These are phyloP conservation scores for Cladorhizidae sp. DNA, from an alignment of 37 sponge, comb jelly and placozoan genomes.

Conservation along the genomic window DNA sequence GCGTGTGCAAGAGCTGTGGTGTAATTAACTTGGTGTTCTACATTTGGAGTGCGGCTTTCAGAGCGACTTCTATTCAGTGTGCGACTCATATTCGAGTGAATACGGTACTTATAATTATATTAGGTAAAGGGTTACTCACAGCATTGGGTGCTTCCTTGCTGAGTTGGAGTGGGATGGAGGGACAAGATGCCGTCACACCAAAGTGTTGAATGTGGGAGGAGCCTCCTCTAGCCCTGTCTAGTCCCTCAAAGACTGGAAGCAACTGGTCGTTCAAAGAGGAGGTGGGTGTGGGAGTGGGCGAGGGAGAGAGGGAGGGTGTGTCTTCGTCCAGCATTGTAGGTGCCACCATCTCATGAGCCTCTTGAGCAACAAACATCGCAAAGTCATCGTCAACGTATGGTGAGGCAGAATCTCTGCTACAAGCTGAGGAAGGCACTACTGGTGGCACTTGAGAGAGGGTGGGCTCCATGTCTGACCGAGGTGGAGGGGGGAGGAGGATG, in stretches of 20 bases:
- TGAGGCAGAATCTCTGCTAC: slow-evolving; percentile 17
- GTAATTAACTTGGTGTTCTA: no score
- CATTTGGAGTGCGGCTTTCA: no score
- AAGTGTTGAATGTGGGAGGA: slow-evolving; percentile 23
- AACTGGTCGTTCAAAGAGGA: not conserved
- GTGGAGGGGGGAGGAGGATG: not conserved
- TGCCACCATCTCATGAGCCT: slow-evolving; percentile 15
- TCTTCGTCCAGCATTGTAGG: slow-evolving; percentile 12
- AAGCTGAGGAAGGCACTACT: not conserved
- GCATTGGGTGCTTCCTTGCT: slow-evolving; percentile 7
- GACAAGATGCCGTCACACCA: slow-evolving; percentile 41
- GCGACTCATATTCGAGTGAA: no score
- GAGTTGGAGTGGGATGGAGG: slow-evolving; percentile 13
- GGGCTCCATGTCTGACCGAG: not conserved
- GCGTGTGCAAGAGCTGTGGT: no score
- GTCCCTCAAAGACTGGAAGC: not conserved
- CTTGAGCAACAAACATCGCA: slow-evolving; percentile 69
- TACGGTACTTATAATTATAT: no score
- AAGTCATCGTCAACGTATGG: slow-evolving; percentile 56
- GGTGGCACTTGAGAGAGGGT: not conserved
- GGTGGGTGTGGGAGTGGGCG: slow-evolving; percentile 15
- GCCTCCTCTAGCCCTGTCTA: not conserved
- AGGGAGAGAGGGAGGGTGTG: slow-evolving; percentile 14
- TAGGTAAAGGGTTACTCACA: slow-evolving; percentile 24
- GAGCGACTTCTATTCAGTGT: no score